A percentile compares a stretch with the other conserved stretches of the same genome.
These are phyloP conservation scores for Heliothis virescens DNA, from an alignment of 1,140 invertebrate genomes.

Conservation along the genomic window DNA sequence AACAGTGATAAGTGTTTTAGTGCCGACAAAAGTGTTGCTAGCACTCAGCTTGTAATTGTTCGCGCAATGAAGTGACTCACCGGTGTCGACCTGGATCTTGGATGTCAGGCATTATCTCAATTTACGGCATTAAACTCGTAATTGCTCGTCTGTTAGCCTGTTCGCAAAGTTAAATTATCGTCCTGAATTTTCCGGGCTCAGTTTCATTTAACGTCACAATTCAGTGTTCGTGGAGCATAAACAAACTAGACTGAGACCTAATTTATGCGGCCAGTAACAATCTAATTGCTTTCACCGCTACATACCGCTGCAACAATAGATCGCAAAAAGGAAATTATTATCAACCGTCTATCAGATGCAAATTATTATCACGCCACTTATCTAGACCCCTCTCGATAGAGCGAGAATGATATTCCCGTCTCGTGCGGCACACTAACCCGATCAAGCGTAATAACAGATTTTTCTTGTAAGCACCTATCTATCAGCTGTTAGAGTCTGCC, in stretches of 20 bases:
- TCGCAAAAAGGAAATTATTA: constrained; percentile 79
- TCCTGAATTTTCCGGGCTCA: constrained; percentile 47
- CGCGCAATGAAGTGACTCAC: constrained; percentile 68
- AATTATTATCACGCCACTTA: constrained; percentile 76
- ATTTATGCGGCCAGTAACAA: constrained; percentile 36
- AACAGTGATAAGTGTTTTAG: constrained; percentile 42
- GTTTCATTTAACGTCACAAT: constrained; percentile 34
- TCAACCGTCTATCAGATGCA: constrained; percentile 79
- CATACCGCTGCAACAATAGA: constrained; percentile 52
- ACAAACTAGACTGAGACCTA: constrained; percentile 13
- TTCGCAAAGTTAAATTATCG: constrained; percentile 29
- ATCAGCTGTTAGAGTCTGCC: constrained; percentile 77
- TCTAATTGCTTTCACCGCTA: constrained; percentile 68
- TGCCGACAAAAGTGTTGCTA: constrained; percentile 50
- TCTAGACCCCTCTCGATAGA: constrained; percentile 73
- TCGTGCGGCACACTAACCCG: constrained; percentile 76
- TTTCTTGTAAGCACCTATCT: constrained; percentile 65
- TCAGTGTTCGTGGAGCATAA: constrained; percentile 17
- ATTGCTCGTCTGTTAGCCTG: constrained; percentile 61
- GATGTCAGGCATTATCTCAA: constrained; percentile 68
- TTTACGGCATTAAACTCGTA: constrained; percentile 70
- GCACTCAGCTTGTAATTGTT: constrained; percentile 39
- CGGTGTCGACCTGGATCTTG: constrained; percentile 60
- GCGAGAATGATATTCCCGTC: constrained; percentile 61
- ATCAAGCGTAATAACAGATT: constrained; percentile 72